A percentile compares a stretch with the other conserved stretches of the same genome.
phyloP scores from a whole-genome alignment of 2,888 invertebrate species.

The Carpatolechia fugitivella region DNA sequence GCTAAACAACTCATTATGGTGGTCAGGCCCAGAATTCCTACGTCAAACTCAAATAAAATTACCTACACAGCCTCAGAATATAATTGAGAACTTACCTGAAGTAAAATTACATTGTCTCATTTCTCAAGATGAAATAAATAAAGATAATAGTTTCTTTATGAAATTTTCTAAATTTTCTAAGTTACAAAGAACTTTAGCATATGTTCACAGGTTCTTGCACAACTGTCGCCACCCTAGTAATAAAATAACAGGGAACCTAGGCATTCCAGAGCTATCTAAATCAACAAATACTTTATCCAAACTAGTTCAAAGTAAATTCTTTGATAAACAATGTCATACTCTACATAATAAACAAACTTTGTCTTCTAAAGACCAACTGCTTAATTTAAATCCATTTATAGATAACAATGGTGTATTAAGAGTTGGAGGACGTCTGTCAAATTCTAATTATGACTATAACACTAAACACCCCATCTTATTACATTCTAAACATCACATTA shows the following conservation, averaged over 20 bases:
- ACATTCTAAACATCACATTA: constrained; percentile 14
- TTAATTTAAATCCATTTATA: constrained; percentile 14
- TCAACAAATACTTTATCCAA: constrained; percentile 7
- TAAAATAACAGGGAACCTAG: neutral
- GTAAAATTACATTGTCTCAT: constrained; percentile 3
- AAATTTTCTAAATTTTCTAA: constrained; percentile 12
- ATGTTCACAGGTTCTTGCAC: constrained; percentile 11
- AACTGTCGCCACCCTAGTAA: constrained; percentile 2
- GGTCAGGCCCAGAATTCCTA: constrained; percentile 18
- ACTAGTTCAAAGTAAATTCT: constrained; percentile 10
- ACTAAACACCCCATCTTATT: constrained; percentile 18
- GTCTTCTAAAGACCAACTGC: constrained; percentile 6
- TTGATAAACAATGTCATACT: constrained; percentile 7
- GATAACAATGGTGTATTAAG: constrained; percentile 12
- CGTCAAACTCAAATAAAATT: neutral
- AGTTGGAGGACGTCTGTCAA: constrained; percentile 24
- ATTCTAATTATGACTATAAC: constrained; percentile 23
- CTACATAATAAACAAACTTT: constrained; percentile 6
- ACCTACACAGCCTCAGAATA: neutral
- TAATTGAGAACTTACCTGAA: constrained; percentile 6
- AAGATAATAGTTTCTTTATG: neutral
- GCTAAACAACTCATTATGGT: constrained; percentile 14
- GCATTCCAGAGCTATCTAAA: constrained; percentile 6
- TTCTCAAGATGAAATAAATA: neutral
- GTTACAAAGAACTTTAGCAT: constrained; percentile 13